phyloP scores from a whole-genome alignment of 1,140 invertebrate species.

The honey bee (Apis mellifera) region DNA sequence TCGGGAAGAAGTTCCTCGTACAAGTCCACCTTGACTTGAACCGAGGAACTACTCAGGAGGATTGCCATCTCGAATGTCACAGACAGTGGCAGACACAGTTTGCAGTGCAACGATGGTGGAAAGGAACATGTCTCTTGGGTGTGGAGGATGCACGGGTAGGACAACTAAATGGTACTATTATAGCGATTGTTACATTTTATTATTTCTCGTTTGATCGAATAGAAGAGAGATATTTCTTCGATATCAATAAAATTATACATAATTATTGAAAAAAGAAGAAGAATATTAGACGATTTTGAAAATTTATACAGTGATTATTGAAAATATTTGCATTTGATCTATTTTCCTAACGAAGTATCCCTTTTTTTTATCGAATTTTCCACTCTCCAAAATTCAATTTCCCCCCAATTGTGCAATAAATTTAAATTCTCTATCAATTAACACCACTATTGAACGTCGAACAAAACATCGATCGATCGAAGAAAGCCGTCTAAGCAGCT shows the following conservation, averaged over 20 bases:
- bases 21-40: conserved; percentile 40
- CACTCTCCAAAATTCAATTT: too few relatives aligned
- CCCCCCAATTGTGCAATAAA: too few relatives aligned
- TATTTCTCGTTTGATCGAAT: conserved; percentile 8
- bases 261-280: too few relatives aligned
- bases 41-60: conserved; percentile 59
- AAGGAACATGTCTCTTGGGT: conserved; percentile 25
- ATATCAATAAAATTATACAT: too few relatives aligned
- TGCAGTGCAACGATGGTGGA: conserved; percentile 28
- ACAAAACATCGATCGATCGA: not conserved
- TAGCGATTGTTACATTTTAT: not conserved
- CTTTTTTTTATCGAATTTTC: too few relatives aligned
- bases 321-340: too few relatives aligned
- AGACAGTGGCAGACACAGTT: conserved; percentile 41
- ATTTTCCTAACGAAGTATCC: too few relatives aligned
- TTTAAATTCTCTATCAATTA: not conserved
- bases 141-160: conserved; percentile 2
- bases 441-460: not conserved
- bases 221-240: too few relatives aligned
- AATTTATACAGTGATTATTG: too few relatives aligned
- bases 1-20: conserved; percentile 49
- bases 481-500: not conserved
- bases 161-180: conserved; percentile 10
- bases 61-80: conserved; percentile 61
- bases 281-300: too few relatives aligned